phyloP scores from a whole-genome alignment of 2,113 vertebrate genomes.

The Uria lomvia region DNA sequence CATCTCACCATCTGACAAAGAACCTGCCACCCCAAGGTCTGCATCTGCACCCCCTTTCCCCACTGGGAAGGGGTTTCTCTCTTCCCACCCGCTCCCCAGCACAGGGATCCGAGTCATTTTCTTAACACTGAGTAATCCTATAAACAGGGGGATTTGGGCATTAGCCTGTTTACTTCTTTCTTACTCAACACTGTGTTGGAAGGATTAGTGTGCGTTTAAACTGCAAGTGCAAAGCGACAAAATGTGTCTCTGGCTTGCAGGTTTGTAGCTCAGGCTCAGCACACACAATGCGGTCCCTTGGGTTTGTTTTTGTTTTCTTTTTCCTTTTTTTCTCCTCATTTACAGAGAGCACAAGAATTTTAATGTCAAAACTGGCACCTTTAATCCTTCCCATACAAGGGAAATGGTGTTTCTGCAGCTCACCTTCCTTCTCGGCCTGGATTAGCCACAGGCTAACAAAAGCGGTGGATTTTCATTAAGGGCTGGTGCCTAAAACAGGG shows the following conservation, averaged over 20 bases:
- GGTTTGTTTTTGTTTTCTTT: neutral
- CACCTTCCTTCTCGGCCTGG: neutral
- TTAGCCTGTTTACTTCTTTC: neutral
- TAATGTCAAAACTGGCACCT: slow-evolving; percentile 56
- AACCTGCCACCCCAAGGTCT: neutral
- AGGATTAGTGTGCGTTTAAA: slow-evolving; percentile 46
- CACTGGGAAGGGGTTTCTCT: neutral
- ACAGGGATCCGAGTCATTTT: neutral
- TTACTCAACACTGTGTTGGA: neutral
- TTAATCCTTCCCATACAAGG: slow-evolving; percentile 54
- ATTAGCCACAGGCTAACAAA: slow-evolving; percentile 51
- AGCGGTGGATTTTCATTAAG: slow-evolving; percentile 36
- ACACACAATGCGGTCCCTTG: neutral
- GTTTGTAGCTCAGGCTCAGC: neutral
- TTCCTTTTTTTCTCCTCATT: neutral
- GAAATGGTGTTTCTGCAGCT: slow-evolving; percentile 3
- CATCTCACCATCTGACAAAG: neutral
- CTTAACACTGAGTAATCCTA: neutral
- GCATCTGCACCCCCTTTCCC: neutral
- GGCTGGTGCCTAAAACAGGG: neutral
- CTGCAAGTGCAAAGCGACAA: neutral
- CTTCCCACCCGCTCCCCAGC: neutral
- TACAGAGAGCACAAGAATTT: slow-evolving; percentile 48
- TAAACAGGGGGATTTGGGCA: neutral
- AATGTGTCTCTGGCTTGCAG: neutral